Evolutionary conservation across 2,797 vertebrate genomes (phyloP), one percentile per base, ranked within the genome.

Genomic region (Cercopithecus neglectus): DNA sequence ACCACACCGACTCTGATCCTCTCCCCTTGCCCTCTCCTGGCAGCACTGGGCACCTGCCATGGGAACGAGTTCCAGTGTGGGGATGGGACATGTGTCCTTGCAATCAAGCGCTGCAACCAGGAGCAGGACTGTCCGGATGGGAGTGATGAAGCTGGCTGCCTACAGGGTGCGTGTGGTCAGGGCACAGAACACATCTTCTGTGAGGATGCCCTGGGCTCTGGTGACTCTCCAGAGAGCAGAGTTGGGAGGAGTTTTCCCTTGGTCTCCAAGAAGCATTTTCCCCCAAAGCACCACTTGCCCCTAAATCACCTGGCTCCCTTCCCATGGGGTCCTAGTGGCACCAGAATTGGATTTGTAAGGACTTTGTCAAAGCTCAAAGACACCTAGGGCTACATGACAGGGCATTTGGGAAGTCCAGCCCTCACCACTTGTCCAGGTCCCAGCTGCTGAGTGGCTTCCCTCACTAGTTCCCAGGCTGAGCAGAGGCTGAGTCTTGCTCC

Each of bases 11-110:
- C 28, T 30, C 86, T 96, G 72, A 95, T 83, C 28, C 64, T 78
- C 24, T 44, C 28, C 50, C 33, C n/a, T 92, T 50, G 44, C 41
- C 78, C 30, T 89, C 36, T 95, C 44, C 67, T 57, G 59, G 95
- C 96, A 99, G 99, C 99, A 5, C 96, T 99, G 97, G 99, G 99
- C 89, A 99, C 99, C 21, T 99, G 99, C 97, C 99, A 97, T 33
- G 99, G 99, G 0, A 99, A 99, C 96, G 99, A 99, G 98, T 99
- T 99, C 98, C 99, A 99, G 98, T 99, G 99, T 78, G 99, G 99
- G 0, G 99, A 99, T 26, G 99, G 99, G 26, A 99, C 99, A 91
- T 99, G 99, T 53, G 99, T 99, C 98, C 99, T 99, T 0, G 99
- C 99, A 57, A 98, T 99, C 97, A 99, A 99, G 98, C 99, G 99